Evolutionary conservation across 2,113 vertebrate species (phyloP).

Genomic region (Oryctolagus cuniculus): DNA sequence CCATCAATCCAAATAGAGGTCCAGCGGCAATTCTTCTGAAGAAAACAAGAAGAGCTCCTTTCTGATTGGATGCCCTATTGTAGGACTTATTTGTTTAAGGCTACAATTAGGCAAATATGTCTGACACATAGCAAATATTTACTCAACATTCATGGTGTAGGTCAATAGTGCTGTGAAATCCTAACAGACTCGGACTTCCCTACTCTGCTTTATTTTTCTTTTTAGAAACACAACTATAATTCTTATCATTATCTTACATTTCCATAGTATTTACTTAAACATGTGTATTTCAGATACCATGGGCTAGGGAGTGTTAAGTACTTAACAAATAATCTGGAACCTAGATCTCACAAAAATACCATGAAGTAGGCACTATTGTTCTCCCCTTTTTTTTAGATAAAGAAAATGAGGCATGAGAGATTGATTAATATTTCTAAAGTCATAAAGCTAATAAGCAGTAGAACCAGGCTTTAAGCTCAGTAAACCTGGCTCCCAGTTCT

Average conservation of each 20-base stretch:
- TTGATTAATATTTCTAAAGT: neutral
- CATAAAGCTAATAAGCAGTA: neutral
- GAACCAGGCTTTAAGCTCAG: neutral
- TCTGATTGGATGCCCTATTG: neutral
- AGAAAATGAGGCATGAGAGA: neutral
- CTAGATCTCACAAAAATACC: neutral
- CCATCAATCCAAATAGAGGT: neutral
- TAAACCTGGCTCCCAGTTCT: neutral
- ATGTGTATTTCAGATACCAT: neutral
- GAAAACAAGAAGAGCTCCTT: neutral
- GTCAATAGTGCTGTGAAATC: neutral
- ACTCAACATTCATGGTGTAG: neutral
- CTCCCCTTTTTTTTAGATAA: neutral
- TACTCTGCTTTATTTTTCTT: neutral
- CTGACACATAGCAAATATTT: neutral
- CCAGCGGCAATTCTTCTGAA: neutral
- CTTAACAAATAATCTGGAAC: neutral
- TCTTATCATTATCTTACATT: neutral
- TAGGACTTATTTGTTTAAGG: neutral
- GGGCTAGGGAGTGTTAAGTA: neutral
- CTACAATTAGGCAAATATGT: neutral
- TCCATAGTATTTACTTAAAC: neutral
- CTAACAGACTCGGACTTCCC: neutral
- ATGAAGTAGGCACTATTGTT: neutral
- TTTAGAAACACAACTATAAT: neutral